Base-by-base conservation (phyloP, 2,113 vertebrate species). In the Xiphophorus hellerii region DNA sequence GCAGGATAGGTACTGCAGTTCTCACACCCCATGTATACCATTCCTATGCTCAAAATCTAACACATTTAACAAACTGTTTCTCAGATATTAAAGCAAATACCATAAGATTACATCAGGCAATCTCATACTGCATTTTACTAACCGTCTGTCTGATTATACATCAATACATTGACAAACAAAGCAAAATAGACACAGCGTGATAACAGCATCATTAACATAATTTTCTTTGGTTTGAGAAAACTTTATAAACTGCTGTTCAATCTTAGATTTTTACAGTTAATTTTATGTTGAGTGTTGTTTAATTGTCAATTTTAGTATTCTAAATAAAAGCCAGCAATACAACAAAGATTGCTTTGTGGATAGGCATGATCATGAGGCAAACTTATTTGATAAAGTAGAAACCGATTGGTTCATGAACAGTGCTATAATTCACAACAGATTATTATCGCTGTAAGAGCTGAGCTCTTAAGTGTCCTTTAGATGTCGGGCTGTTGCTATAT, bases 401-500 rank as follows among this genome's bases (percentile, higher is more conserved):
- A n/a, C 9, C n/a, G 25, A 25, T 58, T 58, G 51, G 51, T 58
- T 58, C 25, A 8, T 2, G 7, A 7, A 22, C 48, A 54, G 7
- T 25, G 7, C 7, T 58, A 58, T 58, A 58, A 48, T 25, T n/a
- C 17, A 58, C 51, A 22, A 58, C 25, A n/a, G 7, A 25, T 58
- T n/a, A n/a, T 10, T 25, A 9, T 11, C 1, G 10, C 51, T 58
- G 17, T n/a, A 25, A 58, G 22, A 58, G 20, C 25, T 58, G 8
- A 58, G 25, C 5, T 58, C 51, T 10, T 58, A n/a, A n/a, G 20
- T 0, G 35, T 82, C 86, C 76, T 86, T 76, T 62, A 84, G 88
- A 76, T 87, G 88, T 88, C 85, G 78, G 76, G 77, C 72, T 66
- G 74, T 67, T 85, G 76, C 69, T 75, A 79, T 79, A 82, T 30